These are phyloP conservation scores for Eucriotettix oculatus DNA, from an alignment of 2,888 invertebrate species.

Conservation along the genomic window DNA sequence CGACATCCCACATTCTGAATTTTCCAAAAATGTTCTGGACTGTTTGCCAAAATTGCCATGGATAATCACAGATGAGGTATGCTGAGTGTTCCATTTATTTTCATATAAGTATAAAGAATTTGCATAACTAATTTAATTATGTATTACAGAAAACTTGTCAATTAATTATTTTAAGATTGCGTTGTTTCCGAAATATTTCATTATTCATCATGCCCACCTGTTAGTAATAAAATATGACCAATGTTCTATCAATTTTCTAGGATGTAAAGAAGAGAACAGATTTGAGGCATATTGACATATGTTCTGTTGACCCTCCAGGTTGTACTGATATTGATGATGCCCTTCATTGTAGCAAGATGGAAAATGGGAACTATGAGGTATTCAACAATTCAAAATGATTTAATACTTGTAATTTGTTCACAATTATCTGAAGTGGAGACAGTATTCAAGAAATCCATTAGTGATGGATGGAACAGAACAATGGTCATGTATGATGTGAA, in stretches of 20 bases:
- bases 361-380: constrained; percentile 55
- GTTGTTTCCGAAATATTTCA: not conserved
- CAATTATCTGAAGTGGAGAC: too few species aligned
- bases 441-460: too few species aligned
- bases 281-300: constrained; percentile 68
- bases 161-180: not conserved
- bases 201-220: too few species aligned
- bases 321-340: constrained; percentile 99
- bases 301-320: constrained; percentile 95
- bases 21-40: constrained; percentile 83
- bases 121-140: not conserved
- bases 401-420: not conserved
- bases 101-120: not conserved
- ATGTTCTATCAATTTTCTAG: constrained; percentile 25
- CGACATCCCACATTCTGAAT: constrained; percentile 89
- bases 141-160: not conserved
- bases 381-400: not conserved
- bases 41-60: constrained; percentile 84
- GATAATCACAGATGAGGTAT: constrained; percentile 67
- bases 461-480: too few species aligned
- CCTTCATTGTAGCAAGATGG: constrained; percentile 65
- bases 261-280: constrained; percentile 66
- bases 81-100: constrained; percentile 11
- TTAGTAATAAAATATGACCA: not conserved
- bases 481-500: too few species aligned